Evolutionary conservation across 2,113 vertebrate species (phyloP), one percentile per base, ranked within the genome.

Genomic region (Mionectes macconnelli): DNA sequence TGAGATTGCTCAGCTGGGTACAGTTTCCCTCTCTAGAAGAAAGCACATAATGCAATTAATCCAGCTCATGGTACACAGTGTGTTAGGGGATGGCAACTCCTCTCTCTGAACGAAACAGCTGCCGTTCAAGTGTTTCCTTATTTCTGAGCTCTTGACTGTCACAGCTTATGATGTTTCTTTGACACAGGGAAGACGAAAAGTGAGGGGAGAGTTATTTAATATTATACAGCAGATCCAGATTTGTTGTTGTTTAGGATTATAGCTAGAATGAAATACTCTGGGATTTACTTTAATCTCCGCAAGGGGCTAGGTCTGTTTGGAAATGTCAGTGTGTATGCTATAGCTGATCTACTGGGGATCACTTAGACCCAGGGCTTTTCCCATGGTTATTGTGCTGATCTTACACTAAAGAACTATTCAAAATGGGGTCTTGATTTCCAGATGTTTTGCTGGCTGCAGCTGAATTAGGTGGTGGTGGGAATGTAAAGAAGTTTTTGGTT

Each of bases 211-310:
- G 31, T 86, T 85, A 80, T 68, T 83, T 81, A 95, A 92, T 93
- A 88, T 70, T 70, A 56, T 64, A 90, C 7, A 88, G 68, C 68
- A 86, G 64, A 80, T 63, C 27, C 68, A 88, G 92, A 90, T 93
- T 86, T 94, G 81, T 60, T 91, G 57, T 52, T 90, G 37, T 90
- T 93, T 85, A 84, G 93, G 87, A 91, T 94, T 96, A 96, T 42
- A 90, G 47, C 39, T 53, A 72, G 79, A 91, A 87, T 68, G 68
- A 89, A 93, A 79, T 82, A 62, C 73, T 72, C 57, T 83, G 56
- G 85, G 87, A 95, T 95, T 96, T 96, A 70, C 47, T 94, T 93
- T 94, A 86, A 95, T 92, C 92, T 94, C 78, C 30, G 52, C 6
- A 12, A 78, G 64, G 33, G 39, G 11, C 82, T 86, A 70, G 35